Conservation (phyloP, 2,113 vertebrate species). For the Phyllostomus discolor region DNA sequence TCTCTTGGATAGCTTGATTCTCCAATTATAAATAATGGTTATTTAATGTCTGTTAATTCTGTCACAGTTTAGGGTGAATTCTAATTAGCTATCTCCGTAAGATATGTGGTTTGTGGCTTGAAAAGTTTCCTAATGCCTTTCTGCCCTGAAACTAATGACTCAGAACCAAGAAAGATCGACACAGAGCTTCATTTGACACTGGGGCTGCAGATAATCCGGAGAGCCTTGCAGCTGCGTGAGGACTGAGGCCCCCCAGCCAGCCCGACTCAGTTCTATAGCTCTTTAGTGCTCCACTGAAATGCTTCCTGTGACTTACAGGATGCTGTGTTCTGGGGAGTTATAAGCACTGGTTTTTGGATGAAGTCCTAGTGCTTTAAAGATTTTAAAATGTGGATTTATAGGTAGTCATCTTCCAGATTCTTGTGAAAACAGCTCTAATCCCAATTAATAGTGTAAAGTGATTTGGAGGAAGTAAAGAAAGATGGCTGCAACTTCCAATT, state of each 20-base stretch:
- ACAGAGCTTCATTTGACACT: not conserved
- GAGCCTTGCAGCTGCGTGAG: not conserved
- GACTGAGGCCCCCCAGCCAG: fast-evolving
- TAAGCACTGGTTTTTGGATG: not conserved
- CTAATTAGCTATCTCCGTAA: constrained; percentile 65
- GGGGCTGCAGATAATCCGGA: not conserved
- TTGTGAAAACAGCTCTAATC: not conserved
- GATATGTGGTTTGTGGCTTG: constrained; percentile 69
- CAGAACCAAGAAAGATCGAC: constrained; percentile 49
- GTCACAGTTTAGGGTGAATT: constrained; percentile 63
- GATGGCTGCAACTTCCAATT: not conserved
- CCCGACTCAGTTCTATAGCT: fast-evolving
- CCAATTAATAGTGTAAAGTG: not conserved
- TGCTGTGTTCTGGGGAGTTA: not conserved
- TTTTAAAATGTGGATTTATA: not conserved
- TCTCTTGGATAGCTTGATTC: constrained; percentile 76
- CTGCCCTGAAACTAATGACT: constrained; percentile 61
- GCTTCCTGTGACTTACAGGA: not conserved
- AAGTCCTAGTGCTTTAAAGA: not conserved
- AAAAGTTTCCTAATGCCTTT: constrained; percentile 51
- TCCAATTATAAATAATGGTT: constrained; percentile 82
- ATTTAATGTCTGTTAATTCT: constrained; percentile 77
- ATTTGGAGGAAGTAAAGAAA: not conserved
- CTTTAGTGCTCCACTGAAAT: not conserved
- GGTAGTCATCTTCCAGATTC: not conserved